Base-by-base conservation (phyloP, 2,888 invertebrate genomes). In the Hypolimnas misippus region DNA sequence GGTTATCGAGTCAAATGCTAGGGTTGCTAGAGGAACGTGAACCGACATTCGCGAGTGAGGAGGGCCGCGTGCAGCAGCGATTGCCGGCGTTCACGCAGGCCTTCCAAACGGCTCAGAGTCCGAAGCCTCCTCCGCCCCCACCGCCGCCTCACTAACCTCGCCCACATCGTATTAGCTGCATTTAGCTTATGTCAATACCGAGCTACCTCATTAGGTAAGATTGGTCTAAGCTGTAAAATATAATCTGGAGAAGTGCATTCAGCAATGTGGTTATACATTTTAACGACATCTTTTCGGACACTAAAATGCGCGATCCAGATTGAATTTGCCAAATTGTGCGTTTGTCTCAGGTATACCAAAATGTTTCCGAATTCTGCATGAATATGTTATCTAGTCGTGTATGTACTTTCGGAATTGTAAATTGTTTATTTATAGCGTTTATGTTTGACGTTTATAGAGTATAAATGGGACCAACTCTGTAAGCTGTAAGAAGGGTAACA, bases 331-430 rank as follows among this genome's bases (percentile, higher is more conserved):
- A 89, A 89, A 89, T 87, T 87, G 83, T 89, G 83, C 82, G 84
- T 87, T 85, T 70, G 83, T 86, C 77, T 84, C 80, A 80, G 87
- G 84, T 89, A 86, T 89, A 89, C 89, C 90, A 89, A 90, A 91
- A 87, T 88, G 75, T 84, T 91, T 92, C 92, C 91, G 92, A 92
- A 92, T 89, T 89, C 90, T 92, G 84, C 92, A 92, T 92, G 92
- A 90, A 89, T 86, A 91, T 89, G 84, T 87, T 84, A 91, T 92
- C 92, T 92, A 92, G 92, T 91, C 92, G 81, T 90, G 91, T 92
- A 91, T 89, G 91, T 91, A 87, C 89, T 91, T 89, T 92, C 92
- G 92, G 92, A 92, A 89, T 86, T 85, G 84, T 87, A 86, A 83
- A 84, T 84, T 89, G 83, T 86, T 87, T 81, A 89, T 87, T 89